These are phyloP conservation scores for Liolophura sinensis DNA, from an alignment of 1,140 invertebrate species.

Conservation along the genomic window DNA sequence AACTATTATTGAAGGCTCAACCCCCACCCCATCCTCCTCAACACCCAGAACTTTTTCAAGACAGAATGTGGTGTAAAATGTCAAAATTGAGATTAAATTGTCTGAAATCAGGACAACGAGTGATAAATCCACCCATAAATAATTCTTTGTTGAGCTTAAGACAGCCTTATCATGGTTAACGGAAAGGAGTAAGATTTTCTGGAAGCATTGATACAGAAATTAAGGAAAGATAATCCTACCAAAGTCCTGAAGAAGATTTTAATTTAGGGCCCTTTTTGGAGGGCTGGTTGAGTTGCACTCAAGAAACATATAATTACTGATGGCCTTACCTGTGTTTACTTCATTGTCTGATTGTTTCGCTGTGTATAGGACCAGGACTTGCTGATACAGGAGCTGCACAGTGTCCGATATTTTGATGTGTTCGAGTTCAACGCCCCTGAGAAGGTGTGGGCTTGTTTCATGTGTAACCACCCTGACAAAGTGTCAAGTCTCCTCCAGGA, in stretches of 20 bases:
- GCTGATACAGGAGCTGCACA: constrained; percentile 82
- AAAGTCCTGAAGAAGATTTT: background rate
- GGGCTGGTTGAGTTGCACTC: background rate
- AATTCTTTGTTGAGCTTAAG: too few relatives aligned
- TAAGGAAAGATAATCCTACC: too few relatives aligned
- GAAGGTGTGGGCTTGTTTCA: constrained; percentile 81
- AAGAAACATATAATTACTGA: background rate
- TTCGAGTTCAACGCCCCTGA: constrained; percentile 75
- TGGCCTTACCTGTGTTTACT: constrained; percentile 3
- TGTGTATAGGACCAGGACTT: constrained; percentile 76
- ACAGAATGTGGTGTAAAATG: too few relatives aligned
- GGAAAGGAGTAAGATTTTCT: too few relatives aligned
- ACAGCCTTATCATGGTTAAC: too few relatives aligned
- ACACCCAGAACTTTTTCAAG: too few relatives aligned
- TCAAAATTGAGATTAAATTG: too few relatives aligned
- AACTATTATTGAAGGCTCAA: too few relatives aligned
- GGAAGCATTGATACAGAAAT: too few relatives aligned
- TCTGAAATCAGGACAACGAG: too few relatives aligned
- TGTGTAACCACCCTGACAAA: constrained; percentile 89
- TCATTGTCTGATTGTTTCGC: constrained; percentile 10
- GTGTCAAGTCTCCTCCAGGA: constrained; percentile 75
- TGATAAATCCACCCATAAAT: too few relatives aligned
- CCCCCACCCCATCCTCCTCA: too few relatives aligned
- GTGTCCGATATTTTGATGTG: constrained; percentile 87
- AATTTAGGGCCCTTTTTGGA: background rate